These are phyloP conservation scores for Dorcus hopei DNA, from an alignment of 2,888 invertebrate species.

Conservation along the genomic window DNA sequence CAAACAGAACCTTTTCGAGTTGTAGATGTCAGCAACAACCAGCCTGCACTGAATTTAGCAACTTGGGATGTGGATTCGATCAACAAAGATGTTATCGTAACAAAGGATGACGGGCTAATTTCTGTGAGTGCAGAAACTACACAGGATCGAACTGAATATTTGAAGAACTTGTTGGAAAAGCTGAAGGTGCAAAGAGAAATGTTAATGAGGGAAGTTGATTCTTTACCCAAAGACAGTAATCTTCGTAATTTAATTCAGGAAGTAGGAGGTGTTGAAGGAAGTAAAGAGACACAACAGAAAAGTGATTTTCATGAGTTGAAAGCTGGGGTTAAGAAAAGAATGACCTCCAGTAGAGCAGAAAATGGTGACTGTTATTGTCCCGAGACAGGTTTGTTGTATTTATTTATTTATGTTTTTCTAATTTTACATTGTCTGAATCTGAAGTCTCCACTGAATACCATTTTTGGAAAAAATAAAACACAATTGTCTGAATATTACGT, in stretches of 20 bases:
- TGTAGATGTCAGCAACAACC: conserved; percentile 18
- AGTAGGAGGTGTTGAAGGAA: conserved; percentile 19
- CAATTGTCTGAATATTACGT: too few relatives aligned
- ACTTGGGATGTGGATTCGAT: conserved; percentile 23
- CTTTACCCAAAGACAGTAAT: conserved; percentile 38
- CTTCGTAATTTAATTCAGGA: conserved; percentile 26
- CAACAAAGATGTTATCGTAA: conserved; percentile 8
- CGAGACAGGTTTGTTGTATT: conserved; percentile 2
- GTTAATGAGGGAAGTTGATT: conserved; percentile 40
- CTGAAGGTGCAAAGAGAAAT: conserved; percentile 45
- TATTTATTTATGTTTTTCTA: neutral
- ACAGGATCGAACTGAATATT: conserved; percentile 31
- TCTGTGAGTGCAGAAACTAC: conserved; percentile 3
- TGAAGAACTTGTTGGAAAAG: conserved; percentile 41
- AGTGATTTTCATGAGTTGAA: neutral
- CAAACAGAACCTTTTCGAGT: conserved; percentile 20
- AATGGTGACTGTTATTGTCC: neutral
- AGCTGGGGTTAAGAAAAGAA: neutral
- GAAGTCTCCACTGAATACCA: too few relatives aligned
- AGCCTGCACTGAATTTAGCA: conserved; percentile 22
- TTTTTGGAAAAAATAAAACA: too few relatives aligned
- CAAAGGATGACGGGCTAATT: conserved; percentile 15
- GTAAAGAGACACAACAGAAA: conserved; percentile 4
- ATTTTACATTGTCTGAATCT: too few relatives aligned
- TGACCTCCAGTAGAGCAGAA: neutral